phyloP scores from a whole-genome alignment of 2,113 vertebrate genomes.

The Cololabis saira region DNA sequence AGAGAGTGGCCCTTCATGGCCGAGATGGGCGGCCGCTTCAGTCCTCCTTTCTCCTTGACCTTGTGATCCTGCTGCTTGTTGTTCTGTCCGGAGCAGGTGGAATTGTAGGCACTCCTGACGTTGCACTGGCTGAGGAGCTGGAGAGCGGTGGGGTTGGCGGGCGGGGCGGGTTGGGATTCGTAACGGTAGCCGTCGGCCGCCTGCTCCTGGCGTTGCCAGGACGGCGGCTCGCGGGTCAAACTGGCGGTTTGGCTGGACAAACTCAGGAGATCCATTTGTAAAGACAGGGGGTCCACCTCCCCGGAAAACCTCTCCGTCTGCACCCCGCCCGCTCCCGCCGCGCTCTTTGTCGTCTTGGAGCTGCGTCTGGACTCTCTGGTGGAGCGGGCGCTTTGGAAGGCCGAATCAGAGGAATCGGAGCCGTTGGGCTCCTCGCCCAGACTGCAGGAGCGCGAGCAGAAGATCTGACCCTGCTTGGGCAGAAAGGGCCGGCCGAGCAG shows the following conservation, averaged over 20 bases:
- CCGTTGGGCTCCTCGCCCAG: slow-evolving; percentile 91
- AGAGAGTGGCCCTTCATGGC: slow-evolving; percentile 89
- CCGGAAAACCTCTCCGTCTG: slow-evolving; percentile 87
- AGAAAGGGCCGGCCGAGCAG: slow-evolving; percentile 95
- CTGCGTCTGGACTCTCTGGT: slow-evolving; percentile 94
- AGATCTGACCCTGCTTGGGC: slow-evolving; percentile 98
- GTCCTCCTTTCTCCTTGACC: slow-evolving; percentile 85
- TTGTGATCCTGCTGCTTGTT: slow-evolving; percentile 83
- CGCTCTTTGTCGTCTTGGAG: slow-evolving; percentile 90
- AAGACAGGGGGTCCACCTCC: slow-evolving; percentile 93
- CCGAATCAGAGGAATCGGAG: slow-evolving; percentile 94
- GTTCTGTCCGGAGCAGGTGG: slow-evolving; percentile 79
- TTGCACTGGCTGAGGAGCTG: slow-evolving; percentile 96
- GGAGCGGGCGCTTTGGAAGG: slow-evolving; percentile 94
- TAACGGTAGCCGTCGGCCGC: slow-evolving; percentile 84
- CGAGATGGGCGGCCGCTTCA: slow-evolving; percentile 87
- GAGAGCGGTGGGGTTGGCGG: slow-evolving; percentile 84
- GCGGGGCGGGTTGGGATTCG: slow-evolving; percentile 81
- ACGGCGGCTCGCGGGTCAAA: slow-evolving; percentile 89
- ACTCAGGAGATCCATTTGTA: slow-evolving; percentile 98
- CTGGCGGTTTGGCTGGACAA: slow-evolving; percentile 95
- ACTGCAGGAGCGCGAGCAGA: slow-evolving; percentile 96
- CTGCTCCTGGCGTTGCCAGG: slow-evolving; percentile 87
- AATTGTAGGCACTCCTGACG: slow-evolving; percentile 88
- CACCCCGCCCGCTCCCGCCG: slow-evolving; percentile 68